phyloP scores from a whole-genome alignment of 2,797 vertebrate species.

The Lepilemur septentrionalis region DNA sequence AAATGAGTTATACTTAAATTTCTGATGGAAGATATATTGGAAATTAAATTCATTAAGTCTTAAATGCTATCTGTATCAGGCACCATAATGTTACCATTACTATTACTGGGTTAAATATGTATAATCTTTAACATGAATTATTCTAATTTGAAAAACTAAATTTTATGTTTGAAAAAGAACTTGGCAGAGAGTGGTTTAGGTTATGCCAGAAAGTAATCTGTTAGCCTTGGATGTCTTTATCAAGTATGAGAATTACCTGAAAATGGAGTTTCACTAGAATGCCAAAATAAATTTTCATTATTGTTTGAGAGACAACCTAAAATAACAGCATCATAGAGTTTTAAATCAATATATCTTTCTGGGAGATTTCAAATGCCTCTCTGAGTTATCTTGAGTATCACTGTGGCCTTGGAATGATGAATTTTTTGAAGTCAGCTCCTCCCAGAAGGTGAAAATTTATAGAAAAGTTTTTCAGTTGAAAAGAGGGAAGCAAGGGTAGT shows the following conservation, averaged over 20 bases:
- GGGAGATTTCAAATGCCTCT: neutral
- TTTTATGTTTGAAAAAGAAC: neutral
- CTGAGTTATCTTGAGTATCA: neutral
- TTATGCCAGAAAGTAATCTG: neutral
- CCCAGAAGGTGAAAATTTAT: neutral
- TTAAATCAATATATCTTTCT: neutral
- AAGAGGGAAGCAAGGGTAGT: neutral
- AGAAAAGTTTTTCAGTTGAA: neutral
- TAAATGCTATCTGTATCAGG: neutral
- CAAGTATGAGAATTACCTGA: neutral
- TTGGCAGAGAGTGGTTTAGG: neutral
- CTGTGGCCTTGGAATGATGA: neutral
- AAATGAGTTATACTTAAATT: neutral
- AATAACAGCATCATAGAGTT: neutral
- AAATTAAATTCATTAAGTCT: neutral
- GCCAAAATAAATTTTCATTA: slow-evolving; percentile 34
- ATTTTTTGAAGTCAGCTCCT: slow-evolving; percentile 22
- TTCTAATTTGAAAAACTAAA: neutral
- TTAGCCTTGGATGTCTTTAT: neutral
- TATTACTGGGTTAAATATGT: neutral
- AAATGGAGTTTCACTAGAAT: slow-evolving; percentile 1
- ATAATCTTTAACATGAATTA: neutral
- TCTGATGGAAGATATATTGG: neutral
- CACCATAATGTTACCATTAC: neutral
- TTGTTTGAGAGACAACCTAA: slow-evolving; percentile 25